These are phyloP conservation scores for Labia minor DNA, from an alignment of 2,888 invertebrate genomes.

Conservation along the genomic window DNA sequence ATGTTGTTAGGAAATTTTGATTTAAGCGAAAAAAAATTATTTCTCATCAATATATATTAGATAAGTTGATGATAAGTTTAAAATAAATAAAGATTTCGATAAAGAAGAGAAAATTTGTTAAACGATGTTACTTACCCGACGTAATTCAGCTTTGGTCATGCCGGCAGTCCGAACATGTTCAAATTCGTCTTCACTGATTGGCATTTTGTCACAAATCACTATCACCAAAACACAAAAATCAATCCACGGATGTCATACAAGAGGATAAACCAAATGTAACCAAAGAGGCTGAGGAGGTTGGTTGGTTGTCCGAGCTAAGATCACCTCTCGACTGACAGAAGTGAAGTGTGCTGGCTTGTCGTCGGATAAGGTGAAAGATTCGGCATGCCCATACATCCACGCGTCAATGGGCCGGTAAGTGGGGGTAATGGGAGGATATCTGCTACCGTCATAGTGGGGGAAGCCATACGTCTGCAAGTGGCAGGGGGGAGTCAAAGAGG, in stretches of 20 bases:
- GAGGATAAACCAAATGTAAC: not conserved
- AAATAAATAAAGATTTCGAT: too few relatives aligned
- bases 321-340: constrained; percentile 1
- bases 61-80: too few relatives aligned
- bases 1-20: too few relatives aligned
- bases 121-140: constrained; percentile 59
- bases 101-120: too few relatives aligned
- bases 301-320: not conserved
- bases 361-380: constrained; percentile 13
- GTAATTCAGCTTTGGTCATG: constrained; percentile 57
- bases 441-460: not conserved
- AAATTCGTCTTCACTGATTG: constrained; percentile 50
- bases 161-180: constrained; percentile 42
- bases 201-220: constrained; percentile 37
- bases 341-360: not conserved
- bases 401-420: not conserved
- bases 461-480: constrained; percentile 7
- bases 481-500: constrained; percentile 5
- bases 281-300: too few relatives aligned
- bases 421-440: constrained; percentile 6
- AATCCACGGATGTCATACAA: not conserved
- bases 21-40: too few relatives aligned
- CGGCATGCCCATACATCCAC: constrained; percentile 13
- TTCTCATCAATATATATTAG: too few relatives aligned
- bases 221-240: not conserved